These are phyloP conservation scores for Equus przewalskii DNA, from an alignment of 2,113 vertebrate genomes.

Conservation along the genomic window DNA sequence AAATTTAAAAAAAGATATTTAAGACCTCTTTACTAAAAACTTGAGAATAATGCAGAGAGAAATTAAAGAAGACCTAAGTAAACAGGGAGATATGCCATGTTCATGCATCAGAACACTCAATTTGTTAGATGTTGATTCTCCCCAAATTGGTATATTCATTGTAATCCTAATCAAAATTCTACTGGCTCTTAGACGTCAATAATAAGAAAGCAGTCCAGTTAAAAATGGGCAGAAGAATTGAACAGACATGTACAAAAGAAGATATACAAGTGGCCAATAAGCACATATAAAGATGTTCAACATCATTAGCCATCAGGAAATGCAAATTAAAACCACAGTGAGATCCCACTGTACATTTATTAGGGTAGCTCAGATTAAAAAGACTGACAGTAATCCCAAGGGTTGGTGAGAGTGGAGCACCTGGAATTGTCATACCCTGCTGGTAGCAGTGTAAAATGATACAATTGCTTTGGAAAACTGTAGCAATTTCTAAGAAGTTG, in stretches of 20 bases:
- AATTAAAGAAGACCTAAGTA: neutral
- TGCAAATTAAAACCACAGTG: neutral
- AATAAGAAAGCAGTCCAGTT: neutral
- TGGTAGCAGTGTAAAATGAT: neutral
- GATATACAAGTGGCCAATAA: neutral
- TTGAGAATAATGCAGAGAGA: neutral
- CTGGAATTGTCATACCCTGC: neutral
- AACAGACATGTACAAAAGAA: neutral
- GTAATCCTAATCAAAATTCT: neutral
- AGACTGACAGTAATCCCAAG: neutral
- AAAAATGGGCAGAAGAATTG: neutral
- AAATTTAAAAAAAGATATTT: neutral
- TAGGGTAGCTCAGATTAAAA: neutral
- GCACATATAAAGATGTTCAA: neutral
- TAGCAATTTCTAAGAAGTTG: neutral
- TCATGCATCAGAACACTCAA: neutral
- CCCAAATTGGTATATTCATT: neutral
- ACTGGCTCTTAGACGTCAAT: neutral
- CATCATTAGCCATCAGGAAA: neutral
- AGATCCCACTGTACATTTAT: neutral
- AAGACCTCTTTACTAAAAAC: neutral
- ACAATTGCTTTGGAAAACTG: neutral
- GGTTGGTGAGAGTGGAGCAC: neutral
- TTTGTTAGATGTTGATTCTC: neutral
- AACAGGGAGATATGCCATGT: neutral